Evolutionary conservation across 1,140 invertebrate species (phyloP), one percentile per base, ranked within the genome.

Genomic region (Helicorthomorpha holstii): DNA sequence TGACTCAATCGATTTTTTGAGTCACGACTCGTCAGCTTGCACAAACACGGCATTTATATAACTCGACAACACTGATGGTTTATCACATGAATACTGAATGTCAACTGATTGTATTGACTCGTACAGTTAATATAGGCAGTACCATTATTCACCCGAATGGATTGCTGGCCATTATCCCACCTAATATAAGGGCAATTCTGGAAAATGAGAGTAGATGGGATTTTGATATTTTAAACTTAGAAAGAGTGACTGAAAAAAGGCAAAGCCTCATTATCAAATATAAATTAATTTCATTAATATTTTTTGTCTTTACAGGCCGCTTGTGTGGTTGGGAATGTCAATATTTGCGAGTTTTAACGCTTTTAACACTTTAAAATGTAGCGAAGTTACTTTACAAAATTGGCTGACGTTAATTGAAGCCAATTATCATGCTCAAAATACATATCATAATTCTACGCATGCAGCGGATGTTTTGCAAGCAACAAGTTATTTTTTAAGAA

Each of bases 391-490:
- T 0, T 65, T 94, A 42, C 76, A 83, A 50, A 89, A 89, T 65
- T 97, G 91, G 91, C 66, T 97, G 41, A 82, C 80, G 0, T 72
- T 94, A 16, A 82, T 97, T 12, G 94, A 97, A 66, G 79, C 84
- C 3, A 87, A 94, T 67, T 97, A 98, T 68, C 86, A 86, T 63
- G 63, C 75, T 10, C 73, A 76, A 47, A 97, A 96, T 69, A 80
- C 85, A 41, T 97, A 97, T 71, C 94, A 98, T 64, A 97, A 96
- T 69, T 92, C 91, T 0, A 91, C 91, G 1, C 94, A 98, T 66
- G 92, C 93, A 1, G 90, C 91, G 29, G 90, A 95, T 67, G 75
- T 78, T 1, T 56, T 69, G 0, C 67, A 68, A 73, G 83, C 85
- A 0, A 84, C 83, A 1, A 85, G 85, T 0, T 83, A 77, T 59